Base-by-base conservation (phyloP, 2,888 invertebrate genomes). In the Chloroclysta siterata region DNA sequence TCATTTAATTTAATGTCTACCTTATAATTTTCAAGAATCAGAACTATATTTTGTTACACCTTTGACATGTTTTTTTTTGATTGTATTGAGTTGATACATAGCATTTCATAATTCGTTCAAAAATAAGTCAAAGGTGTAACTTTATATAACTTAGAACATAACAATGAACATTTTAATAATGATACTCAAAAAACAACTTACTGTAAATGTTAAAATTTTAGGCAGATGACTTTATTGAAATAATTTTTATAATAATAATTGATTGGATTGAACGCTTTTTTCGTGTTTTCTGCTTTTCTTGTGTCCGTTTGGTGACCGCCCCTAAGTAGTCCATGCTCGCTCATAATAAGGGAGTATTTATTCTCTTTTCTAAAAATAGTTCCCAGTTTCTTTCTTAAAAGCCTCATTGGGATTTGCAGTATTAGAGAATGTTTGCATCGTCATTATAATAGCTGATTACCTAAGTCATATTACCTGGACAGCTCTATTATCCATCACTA, bases 281-380 rank as follows among this genome's bases (percentile, higher is more conserved):
- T 93, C 93, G 93, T 94, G 93, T 94, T 90, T 93, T 93, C 89
- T 89, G 94, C 94, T 94, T 94, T 94, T 90, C 93, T 94, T 94
- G 93, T 94, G 93, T 93, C 93, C 90, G 93, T 91, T 93, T 93
- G 92, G 88, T 93, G 93, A 93, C 91, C 90, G 87, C 87, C 90
- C 93, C 90, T 80, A 80, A 90, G 92, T 93, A 93, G 93, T 86
- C 93, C 91, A 91, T 92, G 93, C 92, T 93, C 93, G 91, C 88
- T 91, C 93, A 90, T 90, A 81, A 86, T 87, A 84, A 87, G 76
- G 83, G 86, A 84, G 81, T 89, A 87, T 88, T 90, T 67, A 85
- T 89, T 85, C 87, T 89, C 84, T 89, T 89, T 89, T 89, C 78
- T 86, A 87, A 87, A 88, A 89, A 89, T 89, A 87, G 89, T 85